A percentile compares a stretch with the other conserved stretches of the same genome.
Conservation (phyloP, 1,140 invertebrate species). For the Panagrolaimus sp. region DNA sequence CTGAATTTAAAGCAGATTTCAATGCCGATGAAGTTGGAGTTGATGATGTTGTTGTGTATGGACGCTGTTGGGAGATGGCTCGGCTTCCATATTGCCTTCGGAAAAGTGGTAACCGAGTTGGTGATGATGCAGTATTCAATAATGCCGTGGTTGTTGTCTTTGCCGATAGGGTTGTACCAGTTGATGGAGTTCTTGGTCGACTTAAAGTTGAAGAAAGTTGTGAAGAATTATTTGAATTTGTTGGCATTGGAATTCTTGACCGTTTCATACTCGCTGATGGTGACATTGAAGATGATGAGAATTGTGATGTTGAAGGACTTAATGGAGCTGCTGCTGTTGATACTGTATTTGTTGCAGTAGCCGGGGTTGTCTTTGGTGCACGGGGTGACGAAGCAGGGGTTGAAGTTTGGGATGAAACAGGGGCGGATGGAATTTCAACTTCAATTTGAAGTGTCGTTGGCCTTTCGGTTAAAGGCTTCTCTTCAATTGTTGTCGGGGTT, state of each 20-base stretch:
- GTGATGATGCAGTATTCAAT: not conserved
- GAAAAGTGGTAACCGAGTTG: constrained; percentile 4
- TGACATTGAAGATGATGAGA: not conserved
- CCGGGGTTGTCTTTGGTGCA: not conserved
- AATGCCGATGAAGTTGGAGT: not conserved
- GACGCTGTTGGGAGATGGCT: not conserved
- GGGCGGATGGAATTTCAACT: not conserved
- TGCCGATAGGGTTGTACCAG: not conserved
- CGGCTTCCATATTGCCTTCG: not conserved
- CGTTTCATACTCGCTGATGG: not conserved
- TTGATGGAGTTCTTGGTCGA: not conserved
- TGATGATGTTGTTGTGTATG: not conserved
- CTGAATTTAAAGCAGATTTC: no score
- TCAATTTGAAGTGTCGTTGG: constrained; percentile 6
- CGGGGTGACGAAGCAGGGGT: not conserved
- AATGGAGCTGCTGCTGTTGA: not conserved
- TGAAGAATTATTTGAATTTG: no score
- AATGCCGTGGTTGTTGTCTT: not conserved
- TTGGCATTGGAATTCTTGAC: constrained; percentile 1
- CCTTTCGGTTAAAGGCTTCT: not conserved
- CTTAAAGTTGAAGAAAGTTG: no score
- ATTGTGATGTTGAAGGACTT: not conserved
- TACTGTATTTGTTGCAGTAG: not conserved
- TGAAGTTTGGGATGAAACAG: not conserved
- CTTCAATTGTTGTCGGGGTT: not conserved